Evolutionary conservation across 2,888 invertebrate species (phyloP), one percentile per base, ranked within the genome.

Genomic region (Pyrrhopygopsis socrates): DNA sequence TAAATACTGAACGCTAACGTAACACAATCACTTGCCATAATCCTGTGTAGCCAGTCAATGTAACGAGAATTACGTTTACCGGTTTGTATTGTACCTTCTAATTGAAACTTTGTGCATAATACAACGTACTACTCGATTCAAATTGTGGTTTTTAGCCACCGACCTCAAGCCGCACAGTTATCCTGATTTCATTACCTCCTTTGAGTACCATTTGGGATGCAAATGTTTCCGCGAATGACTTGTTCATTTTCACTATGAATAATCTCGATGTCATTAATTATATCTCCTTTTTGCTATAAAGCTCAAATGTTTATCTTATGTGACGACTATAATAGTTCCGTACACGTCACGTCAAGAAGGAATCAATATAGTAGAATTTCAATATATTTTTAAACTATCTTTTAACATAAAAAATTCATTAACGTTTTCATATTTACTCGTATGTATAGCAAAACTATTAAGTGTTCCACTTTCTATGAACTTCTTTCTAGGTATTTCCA

Each of bases 91-190:
- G 67, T 29, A 74, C 73, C 38, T 54, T 81, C 74, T 81, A 81
- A 81, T 81, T 81, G 74, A 81, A 81, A 81, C 80, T 74, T 81
- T 67, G 80, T 67, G 50, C 80, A 73, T 74, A 54, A 73, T 74
- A 74, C 34, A 73, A 67, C 29, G 65, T 29, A 38, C 24, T 22
- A 54, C 65, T 74, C 34, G 54, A 80, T 27, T 34, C 50, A 50
- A 67, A 81, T 80, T 74, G 81, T 58, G 81, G 81, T 74, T 74
- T 73, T 65, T 80, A 29, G 50, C 60, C 38, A 70, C 60, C 58
- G 63, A 58, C 24, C 68, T 58, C 22, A 45, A 79, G 68, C 70
- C 58, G n/a, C 50, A 22, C 45, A 30, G 65, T 67, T 81, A 74
- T 74, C 38, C 54, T 81, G 65, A 81, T 81, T 81, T 81, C 81